A percentile compares a stretch with the other conserved stretches of the same genome.
phyloP scores from a whole-genome alignment of 2,113 vertebrate genomes.

The Gnathonemus longibarbis region DNA sequence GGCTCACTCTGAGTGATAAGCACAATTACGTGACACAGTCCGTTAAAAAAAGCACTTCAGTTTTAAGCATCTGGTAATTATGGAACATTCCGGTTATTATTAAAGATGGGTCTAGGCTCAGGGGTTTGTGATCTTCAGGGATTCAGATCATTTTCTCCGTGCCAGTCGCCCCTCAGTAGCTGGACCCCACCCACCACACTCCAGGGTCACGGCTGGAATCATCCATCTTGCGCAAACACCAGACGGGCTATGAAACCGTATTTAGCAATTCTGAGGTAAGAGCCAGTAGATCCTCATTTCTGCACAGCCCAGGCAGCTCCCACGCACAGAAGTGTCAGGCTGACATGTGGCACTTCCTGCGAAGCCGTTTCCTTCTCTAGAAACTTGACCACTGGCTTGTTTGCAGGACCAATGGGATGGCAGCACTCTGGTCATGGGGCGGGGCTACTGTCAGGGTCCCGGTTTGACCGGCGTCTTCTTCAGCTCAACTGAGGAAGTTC shows the following conservation, averaged over 20 bases:
- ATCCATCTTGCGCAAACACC: not conserved
- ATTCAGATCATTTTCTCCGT: not conserved
- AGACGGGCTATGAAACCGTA: not conserved
- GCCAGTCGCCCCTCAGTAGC: not conserved
- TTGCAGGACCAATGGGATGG: not conserved
- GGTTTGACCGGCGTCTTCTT: not conserved
- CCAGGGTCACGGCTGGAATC: not conserved
- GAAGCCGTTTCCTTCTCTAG: not conserved
- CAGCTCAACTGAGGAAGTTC: not conserved
- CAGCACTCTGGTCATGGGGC: not conserved
- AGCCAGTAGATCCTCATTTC: not conserved
- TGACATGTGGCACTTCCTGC: not conserved
- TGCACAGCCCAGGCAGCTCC: not conserved
- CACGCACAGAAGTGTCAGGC: not conserved
- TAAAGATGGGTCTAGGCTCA: not conserved
- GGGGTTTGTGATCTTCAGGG: not conserved
- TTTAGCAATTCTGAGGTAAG: not conserved
- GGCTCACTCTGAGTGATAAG: not conserved
- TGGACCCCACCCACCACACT: not conserved
- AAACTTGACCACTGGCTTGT: not conserved
- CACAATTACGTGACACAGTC: not conserved
- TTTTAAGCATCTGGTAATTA: not conserved
- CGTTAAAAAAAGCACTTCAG: not conserved
- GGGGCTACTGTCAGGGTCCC: not conserved
- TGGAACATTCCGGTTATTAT: not conserved